Conservation (phyloP, 2,113 vertebrate species). For the Podilymbus podiceps region DNA sequence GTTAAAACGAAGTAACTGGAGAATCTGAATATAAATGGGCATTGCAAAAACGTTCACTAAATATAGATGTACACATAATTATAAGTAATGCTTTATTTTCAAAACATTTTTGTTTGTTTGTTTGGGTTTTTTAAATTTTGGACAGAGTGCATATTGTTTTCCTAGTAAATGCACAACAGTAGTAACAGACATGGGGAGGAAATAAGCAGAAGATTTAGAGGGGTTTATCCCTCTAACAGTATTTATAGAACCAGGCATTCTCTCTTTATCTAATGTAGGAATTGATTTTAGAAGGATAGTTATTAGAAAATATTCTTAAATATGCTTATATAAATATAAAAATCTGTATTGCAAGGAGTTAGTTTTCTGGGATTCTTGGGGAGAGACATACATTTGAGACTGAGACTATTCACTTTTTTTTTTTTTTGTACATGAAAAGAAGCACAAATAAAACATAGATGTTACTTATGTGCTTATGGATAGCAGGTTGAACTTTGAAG, state of each 20-base stretch:
- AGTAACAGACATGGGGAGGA: neutral
- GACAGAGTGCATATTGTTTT: neutral
- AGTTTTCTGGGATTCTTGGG: neutral
- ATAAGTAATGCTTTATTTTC: neutral
- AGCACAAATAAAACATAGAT: neutral
- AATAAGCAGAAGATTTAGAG: conserved; percentile 1
- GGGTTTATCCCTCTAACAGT: neutral
- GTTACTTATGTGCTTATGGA: neutral
- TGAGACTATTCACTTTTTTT: neutral
- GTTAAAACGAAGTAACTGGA: neutral
- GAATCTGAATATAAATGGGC: neutral
- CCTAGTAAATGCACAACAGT: neutral
- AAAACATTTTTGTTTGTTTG: too few species aligned
- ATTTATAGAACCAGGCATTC: neutral
- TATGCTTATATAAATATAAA: neutral
- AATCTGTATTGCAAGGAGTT: neutral
- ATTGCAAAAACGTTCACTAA: neutral
- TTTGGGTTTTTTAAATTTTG: neutral
- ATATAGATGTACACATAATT: neutral
- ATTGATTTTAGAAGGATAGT: neutral
- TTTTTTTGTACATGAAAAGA: neutral
- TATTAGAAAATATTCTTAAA: conserved; percentile 6
- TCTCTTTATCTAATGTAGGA: neutral
- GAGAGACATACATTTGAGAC: neutral
- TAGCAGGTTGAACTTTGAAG: neutral